Percentiles rank a stretch among this genome's conserved stretches.
phyloP scores from a whole-genome alignment of 2,797 vertebrate species.

The Acanthiza pusilla region DNA sequence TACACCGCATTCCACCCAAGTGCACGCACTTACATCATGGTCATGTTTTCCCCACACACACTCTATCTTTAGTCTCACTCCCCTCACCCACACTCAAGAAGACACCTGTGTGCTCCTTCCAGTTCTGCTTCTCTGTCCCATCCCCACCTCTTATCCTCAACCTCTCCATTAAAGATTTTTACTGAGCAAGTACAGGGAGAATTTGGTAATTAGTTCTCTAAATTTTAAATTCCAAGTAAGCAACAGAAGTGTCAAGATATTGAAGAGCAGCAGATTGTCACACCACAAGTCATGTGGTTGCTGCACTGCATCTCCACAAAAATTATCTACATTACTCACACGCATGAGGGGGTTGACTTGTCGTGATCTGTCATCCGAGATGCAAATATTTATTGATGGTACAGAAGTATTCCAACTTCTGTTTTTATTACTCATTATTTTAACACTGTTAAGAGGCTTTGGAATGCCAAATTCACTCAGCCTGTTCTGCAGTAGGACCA shows the following conservation, averaged over 20 bases:
- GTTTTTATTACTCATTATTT: constrained; percentile 16
- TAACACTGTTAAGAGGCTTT: not conserved
- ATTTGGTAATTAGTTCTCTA: not conserved
- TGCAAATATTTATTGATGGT: constrained; percentile 44
- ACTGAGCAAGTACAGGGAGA: not conserved
- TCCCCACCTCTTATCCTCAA: not conserved
- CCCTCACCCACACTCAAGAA: not conserved
- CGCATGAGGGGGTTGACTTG: constrained; percentile 21
- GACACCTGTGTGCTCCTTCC: not conserved
- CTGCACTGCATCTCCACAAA: not conserved
- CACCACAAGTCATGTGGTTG: constrained; percentile 5
- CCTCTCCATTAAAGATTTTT: not conserved
- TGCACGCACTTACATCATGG: not conserved
- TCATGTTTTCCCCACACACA: not conserved
- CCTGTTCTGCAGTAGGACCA: not conserved
- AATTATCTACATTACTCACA: constrained; percentile 37
- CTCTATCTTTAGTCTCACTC: not conserved
- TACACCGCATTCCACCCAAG: not conserved
- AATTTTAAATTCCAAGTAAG: constrained; percentile 5
- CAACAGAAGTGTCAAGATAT: not conserved
- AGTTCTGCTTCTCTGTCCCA: not conserved
- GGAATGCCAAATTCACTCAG: not conserved
- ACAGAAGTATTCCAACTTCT: constrained; percentile 4
- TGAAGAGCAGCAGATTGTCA: constrained; percentile 33
- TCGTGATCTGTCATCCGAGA: constrained; percentile 6